Evolutionary conservation across 2,888 invertebrate genomes (phyloP).

Genomic region (Sinelater perroti): DNA sequence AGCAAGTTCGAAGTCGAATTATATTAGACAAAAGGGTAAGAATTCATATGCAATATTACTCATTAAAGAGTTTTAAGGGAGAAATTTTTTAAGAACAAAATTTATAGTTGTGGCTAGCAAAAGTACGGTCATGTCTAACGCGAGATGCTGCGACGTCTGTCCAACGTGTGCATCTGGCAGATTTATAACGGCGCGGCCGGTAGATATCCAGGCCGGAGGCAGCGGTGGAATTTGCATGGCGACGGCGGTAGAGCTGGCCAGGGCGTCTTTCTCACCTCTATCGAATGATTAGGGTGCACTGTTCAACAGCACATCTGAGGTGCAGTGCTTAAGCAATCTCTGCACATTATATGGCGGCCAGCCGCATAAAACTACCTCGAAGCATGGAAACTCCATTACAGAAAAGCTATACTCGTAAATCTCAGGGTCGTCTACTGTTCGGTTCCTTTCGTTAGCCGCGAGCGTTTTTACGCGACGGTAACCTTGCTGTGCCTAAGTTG

Average conservation of each 20-base stretch:
- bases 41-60: too few species aligned
- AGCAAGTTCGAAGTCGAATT: too few species aligned
- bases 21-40: too few species aligned
- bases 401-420: constrained; percentile 60
- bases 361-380: constrained; percentile 59
- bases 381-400: constrained; percentile 62
- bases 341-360: constrained; percentile 56
- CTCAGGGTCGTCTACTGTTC: constrained; percentile 50
- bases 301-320: constrained; percentile 55
- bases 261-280: too few species aligned
- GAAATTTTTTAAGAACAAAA: constrained; percentile 38
- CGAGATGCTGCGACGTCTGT: constrained; percentile 50
- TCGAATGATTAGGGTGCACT: too few species aligned
- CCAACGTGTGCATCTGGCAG: constrained; percentile 58
- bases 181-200: constrained; percentile 54
- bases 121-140: constrained; percentile 43
- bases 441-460: constrained; percentile 40
- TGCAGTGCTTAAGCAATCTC: constrained; percentile 57
- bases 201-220: constrained; percentile 47
- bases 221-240: constrained; percentile 52
- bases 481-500: too few species aligned
- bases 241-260: too few species aligned
- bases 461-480: constrained; percentile 42
- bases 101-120: constrained; percentile 47
- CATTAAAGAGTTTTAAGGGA: constrained; percentile 41